These are phyloP conservation scores for Sarcophaga bullata DNA, from an alignment of 1,140 invertebrate genomes.

Conservation along the genomic window DNA sequence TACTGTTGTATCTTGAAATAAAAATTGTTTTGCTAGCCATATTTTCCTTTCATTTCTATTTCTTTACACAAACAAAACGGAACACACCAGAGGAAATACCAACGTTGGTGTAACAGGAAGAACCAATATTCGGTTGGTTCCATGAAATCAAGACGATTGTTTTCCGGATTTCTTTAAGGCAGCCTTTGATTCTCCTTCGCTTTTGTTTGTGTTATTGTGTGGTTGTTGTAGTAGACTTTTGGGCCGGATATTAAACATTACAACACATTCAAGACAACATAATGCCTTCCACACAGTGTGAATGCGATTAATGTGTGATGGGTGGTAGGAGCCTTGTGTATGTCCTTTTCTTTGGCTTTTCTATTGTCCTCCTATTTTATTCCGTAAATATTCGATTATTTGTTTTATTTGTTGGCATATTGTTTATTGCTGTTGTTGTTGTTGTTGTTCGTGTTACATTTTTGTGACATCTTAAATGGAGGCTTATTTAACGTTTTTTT, in stretches of 20 bases:
- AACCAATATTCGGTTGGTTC: constrained; percentile 6
- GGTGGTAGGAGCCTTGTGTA: not conserved
- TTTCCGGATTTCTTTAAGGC: not conserved
- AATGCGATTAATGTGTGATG: not conserved
- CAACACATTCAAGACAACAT: not conserved
- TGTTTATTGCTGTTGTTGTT: too few relatives aligned
- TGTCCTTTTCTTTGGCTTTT: not conserved
- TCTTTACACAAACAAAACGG: too few relatives aligned
- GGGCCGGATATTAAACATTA: constrained; percentile 14
- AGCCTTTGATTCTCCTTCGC: not conserved
- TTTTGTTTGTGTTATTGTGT: too few relatives aligned
- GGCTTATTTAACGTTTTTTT: constrained; percentile 13
- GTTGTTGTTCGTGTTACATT: not conserved
- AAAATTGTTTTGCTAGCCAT: too few relatives aligned
- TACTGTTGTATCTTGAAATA: too few relatives aligned
- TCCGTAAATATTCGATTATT: not conserved
- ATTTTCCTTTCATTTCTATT: too few relatives aligned
- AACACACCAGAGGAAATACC: not conserved
- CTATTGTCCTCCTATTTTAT: not conserved
- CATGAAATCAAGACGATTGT: constrained; percentile 7
- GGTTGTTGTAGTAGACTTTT: not conserved
- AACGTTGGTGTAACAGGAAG: not conserved
- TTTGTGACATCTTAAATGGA: constrained; percentile 24
- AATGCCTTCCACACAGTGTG: not conserved
- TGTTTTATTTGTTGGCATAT: not conserved